Evolutionary conservation across 2,113 vertebrate genomes (phyloP).

Genomic region (Misgurnus mizolepis): DNA sequence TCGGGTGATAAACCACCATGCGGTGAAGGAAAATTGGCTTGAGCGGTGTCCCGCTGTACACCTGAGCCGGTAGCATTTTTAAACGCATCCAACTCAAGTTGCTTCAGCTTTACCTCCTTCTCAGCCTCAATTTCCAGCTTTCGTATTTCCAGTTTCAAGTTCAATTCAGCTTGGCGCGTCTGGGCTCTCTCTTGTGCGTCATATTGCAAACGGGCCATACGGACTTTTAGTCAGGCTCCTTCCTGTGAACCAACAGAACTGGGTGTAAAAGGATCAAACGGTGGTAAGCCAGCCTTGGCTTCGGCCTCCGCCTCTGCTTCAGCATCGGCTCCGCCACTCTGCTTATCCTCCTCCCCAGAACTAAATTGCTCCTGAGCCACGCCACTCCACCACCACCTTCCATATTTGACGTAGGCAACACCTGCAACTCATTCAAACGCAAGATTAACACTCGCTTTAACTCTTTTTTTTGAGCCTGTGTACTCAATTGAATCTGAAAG

Average conservation of each 20-base stretch:
- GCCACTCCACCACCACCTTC: no score
- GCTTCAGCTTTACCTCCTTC: conserved; percentile 1
- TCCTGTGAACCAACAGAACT: not conserved
- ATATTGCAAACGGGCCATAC: not conserved
- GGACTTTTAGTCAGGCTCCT: not conserved
- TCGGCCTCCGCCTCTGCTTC: not conserved
- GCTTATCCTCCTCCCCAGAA: not conserved
- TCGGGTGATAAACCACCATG: no score
- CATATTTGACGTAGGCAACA: no score
- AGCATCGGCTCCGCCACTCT: not conserved
- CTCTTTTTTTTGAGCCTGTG: not conserved
- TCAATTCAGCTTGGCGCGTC: not conserved
- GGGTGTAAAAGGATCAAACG: not conserved
- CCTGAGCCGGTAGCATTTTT: no score
- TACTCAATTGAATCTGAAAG: not conserved
- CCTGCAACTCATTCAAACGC: no score
- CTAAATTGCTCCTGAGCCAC: no score
- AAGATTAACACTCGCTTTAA: not conserved
- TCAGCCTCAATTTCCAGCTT: not conserved
- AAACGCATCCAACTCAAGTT: no score
- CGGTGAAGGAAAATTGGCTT: no score
- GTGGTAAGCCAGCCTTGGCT: not conserved
- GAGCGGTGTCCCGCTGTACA: no score
- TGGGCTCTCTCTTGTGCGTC: conserved; percentile 11
- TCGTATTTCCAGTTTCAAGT: not conserved